Evolutionary conservation across 2,888 invertebrate species (phyloP), one percentile per base, ranked within the genome.

Genomic region (Oxystoma pomonae): DNA sequence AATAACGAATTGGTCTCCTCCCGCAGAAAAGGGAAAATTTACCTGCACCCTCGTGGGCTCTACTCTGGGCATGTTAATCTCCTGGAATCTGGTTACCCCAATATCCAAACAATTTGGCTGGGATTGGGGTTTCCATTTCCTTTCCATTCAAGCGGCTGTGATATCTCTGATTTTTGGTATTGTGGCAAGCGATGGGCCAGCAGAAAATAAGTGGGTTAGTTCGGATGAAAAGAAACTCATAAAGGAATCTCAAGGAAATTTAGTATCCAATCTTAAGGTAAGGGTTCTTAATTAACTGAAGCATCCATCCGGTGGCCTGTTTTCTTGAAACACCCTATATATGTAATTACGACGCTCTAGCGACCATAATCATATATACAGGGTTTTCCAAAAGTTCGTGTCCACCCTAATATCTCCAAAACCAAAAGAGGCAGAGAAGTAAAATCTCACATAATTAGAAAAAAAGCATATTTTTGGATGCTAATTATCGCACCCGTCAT

Each of bases 1-100:
- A 64, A 85, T 90, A 2, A 88, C 90, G 0, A 83, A 85, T 72
- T 90, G 90, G 90, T 83, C 88, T 0, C 90, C 90, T 0, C 89
- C 90, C 0, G 82, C 84, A 16, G 90, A 90, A 74, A 89, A 87
- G 74, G 86, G 89, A 9, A 87, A 89, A 73, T 90, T 90, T 73
- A 82, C 90, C 0, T 86, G 87, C 70, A 85, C 89, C 0, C 80
- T 90, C 72, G 86, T 89, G 83, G 90, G 90, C 12, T 90, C 90
- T 1, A 88, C 89, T 0, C 82, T 90, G 58, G 90, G 87, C 1
- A 89, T 89, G 0, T 86, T 89, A 0, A 78, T 88, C 1, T 87
- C 89, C 0, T 90, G 88, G 84, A 88, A 88, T 0, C 76, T 89
- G 1, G 84, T 87, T 35, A 89, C 89, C 1, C 77, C 83, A 0